Evolutionary conservation across 2,888 invertebrate genomes (phyloP), one percentile per base, ranked within the genome.

Genomic region (Diarsia mendica): DNA sequence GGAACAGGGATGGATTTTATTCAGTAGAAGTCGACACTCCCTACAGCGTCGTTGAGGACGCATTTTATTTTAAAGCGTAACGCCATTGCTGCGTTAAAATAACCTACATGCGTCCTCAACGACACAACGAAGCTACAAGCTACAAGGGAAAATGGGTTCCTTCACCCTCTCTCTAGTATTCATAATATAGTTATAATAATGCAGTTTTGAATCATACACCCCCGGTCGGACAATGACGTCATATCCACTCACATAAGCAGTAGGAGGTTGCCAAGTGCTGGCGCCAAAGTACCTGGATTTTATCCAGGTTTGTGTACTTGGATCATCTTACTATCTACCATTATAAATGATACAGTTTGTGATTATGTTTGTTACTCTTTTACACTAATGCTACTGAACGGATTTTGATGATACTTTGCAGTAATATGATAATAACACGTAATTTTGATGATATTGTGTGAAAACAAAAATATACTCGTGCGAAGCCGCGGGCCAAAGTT

Each of bases 261-360:
- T 67, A 51, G n/a, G 9, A 65, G 20, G n/a, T 39, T 69, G 77
- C 77, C 77, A 76, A 65, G 33, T 20, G 58, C 28, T 49, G 67
- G 58, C 58, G 69, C 58, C 76, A 76, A 68, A 69, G 69, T 10
- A 53, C 13, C 61, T 58, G 68, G 20, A 33, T 53, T 48, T 15
- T n/a, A 28, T 20, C 28, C 9, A n/a, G 23, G n/a, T 61, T 13
- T 39, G 48, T 10, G 4, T 23, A 49, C 49, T 49, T 46, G 28
- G 20, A 28, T 28, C 28, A 28, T 28, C 28, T 28, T 28, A 28
- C 28, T 28, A 28, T 28, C 28, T 28, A 28, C 15, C 33, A 60
- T 10, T 33, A 33, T 20, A 33, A 10, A 60, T 10, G 20, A 2
- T 0, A 60, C 10, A 4, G 33, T 28, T 58, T 9, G 9, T 28